Evolutionary conservation across 2,797 vertebrate species (phyloP).

Genomic region (Myripristis murdjan): DNA sequence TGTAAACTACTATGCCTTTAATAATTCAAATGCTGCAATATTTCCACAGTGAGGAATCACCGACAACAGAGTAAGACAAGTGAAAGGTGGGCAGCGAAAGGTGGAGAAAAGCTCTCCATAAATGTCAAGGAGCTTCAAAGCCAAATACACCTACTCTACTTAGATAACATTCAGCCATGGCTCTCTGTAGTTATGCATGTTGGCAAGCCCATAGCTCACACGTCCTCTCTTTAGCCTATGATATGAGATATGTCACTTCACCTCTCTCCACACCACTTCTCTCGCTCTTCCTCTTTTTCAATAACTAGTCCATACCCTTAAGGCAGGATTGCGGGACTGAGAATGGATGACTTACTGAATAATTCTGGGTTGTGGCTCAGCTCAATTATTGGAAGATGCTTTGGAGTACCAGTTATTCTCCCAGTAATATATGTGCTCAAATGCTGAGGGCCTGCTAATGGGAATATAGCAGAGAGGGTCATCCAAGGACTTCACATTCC

Average conservation of each 20-base stretch:
- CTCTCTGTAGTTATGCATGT: constrained; percentile 3
- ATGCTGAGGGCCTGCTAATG: constrained; percentile 25
- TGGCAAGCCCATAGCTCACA: constrained; percentile 29
- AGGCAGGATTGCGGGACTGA: constrained; percentile 46
- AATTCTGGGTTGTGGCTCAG: constrained; percentile 42
- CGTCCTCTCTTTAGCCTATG: constrained; percentile 28
- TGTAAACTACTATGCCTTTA: constrained; percentile 19
- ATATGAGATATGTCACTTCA: constrained; percentile 48
- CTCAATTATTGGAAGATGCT: constrained; percentile 51
- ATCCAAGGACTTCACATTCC: constrained; percentile 27
- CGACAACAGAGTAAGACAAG: constrained; percentile 29
- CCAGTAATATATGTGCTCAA: constrained; percentile 43
- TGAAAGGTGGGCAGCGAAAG: constrained; percentile 34
- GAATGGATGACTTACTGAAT: constrained; percentile 56
- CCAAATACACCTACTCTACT: constrained; percentile 49
- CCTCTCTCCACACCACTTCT: background rate
- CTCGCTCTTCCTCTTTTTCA: constrained; percentile 27
- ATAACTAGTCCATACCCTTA: constrained; percentile 43
- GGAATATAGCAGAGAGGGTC: constrained; percentile 26
- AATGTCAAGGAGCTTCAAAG: constrained; percentile 71
- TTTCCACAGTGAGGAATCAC: constrained; percentile 1
- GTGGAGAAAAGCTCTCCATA: constrained; percentile 53
- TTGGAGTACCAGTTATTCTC: constrained; percentile 30
- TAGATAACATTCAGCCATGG: constrained; percentile 59
- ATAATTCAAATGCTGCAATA: constrained; percentile 12